A percentile compares a stretch with the other conserved stretches of the same genome.
Evolutionary conservation across 2,797 vertebrate species (phyloP).

Genomic region (Molossus alvarezi): DNA sequence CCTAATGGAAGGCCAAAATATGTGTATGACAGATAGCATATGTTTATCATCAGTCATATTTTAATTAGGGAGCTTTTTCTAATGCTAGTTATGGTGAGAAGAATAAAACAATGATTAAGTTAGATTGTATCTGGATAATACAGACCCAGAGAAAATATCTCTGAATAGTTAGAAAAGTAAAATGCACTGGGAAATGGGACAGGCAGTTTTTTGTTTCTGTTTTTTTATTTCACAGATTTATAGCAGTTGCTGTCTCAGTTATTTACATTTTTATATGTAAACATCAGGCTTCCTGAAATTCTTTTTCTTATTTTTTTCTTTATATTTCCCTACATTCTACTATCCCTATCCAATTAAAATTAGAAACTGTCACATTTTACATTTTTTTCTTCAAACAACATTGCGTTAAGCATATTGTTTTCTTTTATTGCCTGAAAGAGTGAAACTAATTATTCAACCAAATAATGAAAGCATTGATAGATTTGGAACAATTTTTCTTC

Average conservation of each 20-base stretch:
- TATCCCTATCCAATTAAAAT: conserved; percentile 61
- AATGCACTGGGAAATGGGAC: conserved; percentile 6
- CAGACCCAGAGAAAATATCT: neutral
- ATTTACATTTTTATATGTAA: conserved; percentile 53
- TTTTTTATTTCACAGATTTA: conserved; percentile 37
- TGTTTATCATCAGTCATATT: conserved; percentile 25
- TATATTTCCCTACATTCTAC: conserved; percentile 16
- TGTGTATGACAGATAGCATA: neutral
- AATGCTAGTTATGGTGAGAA: conserved; percentile 15
- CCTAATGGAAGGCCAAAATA: neutral
- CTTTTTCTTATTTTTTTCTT: neutral
- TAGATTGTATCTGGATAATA: neutral
- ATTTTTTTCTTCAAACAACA: conserved; percentile 49
- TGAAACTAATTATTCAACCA: conserved; percentile 21
- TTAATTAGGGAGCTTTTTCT: conserved; percentile 23
- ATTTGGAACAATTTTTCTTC: conserved; percentile 44
- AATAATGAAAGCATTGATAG: conserved; percentile 55
- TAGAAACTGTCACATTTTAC: conserved; percentile 47
- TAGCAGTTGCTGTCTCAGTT: neutral
- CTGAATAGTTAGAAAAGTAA: conserved; percentile 57
- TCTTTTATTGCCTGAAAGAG: conserved; percentile 6
- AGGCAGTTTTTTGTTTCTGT: conserved; percentile 37
- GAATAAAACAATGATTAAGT: conserved; percentile 33
- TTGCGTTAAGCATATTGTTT: conserved; percentile 35
- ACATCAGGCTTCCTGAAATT: conserved; percentile 14